Evolutionary conservation across 2,888 invertebrate species (phyloP), one percentile per base, ranked within the genome.

Genomic region (Timema podura): DNA sequence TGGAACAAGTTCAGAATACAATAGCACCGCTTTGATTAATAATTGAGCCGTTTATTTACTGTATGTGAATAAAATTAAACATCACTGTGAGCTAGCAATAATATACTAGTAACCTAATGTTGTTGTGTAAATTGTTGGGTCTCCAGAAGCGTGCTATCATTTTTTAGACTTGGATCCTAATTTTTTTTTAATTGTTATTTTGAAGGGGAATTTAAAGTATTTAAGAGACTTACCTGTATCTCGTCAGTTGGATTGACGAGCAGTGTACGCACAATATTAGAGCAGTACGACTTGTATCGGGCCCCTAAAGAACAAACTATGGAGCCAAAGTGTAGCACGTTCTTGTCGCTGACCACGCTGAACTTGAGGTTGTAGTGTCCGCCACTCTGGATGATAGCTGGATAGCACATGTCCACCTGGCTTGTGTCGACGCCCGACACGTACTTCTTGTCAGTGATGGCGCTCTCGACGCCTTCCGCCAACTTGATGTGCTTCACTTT

Each of bases 341-440:
- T 96, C 80, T 97, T 96, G 80, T 98, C 97, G 76, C 96, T 95
- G 5, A 89, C 89, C 5, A 94, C 95, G 79, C 96, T 98, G 82
- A 98, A 99, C 82, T 99, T 99, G 64, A 99, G 86, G 78, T 91
- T 93, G 83, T 98, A 99, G 79, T 92, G 90, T n/a, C 98, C 98
- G 9, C 99, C 99, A 49, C 98, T 98, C 81, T 99, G 99, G 77
- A 99, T 95, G 71, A 99, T 99, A 0, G 99, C 95, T 0, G 98
- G 96, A 80, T 98, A 99, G 79, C 98, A 99, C 89, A 96, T 94
- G 78, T 99, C 98, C 5, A 98, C 87, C 80, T 96, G 92, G 46
- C 89, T 88, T 5, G 91, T 88, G 82, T 97, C 97, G 0, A 96
- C 91, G 2, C 93, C 93, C 10, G 91, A 88, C 2, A 98, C 94